Conservation (phyloP, 1,140 invertebrate genomes). For the Leptopilina clavipes region DNA sequence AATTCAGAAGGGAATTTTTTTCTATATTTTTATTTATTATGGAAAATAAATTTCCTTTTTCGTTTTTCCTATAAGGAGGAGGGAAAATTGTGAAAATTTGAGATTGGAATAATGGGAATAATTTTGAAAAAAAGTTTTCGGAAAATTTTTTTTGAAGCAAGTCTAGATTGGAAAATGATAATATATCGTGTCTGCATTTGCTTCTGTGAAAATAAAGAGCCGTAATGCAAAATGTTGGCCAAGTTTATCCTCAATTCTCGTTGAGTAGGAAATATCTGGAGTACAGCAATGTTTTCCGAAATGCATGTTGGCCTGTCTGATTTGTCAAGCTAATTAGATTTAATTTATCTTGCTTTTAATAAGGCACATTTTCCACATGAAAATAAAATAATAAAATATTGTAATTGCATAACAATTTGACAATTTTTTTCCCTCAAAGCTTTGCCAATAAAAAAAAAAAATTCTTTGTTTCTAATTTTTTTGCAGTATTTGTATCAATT, state of each 20-base stretch:
- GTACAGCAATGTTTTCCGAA: slow-evolving; percentile 27
- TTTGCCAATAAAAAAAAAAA: background rate
- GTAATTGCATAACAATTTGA: background rate
- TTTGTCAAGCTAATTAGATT: slow-evolving; percentile 33
- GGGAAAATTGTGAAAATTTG: too few relatives aligned
- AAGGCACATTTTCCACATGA: slow-evolving; percentile 10
- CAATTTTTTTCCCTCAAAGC: background rate
- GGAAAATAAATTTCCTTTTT: background rate
- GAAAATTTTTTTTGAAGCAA: background rate
- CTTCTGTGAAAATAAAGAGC: slow-evolving; percentile 44
- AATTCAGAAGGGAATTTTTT: background rate
- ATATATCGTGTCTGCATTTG: slow-evolving; percentile 48
- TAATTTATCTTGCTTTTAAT: slow-evolving; percentile 19
- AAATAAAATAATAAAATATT: background rate
- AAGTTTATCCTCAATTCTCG: slow-evolving; percentile 28
- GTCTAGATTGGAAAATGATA: slow-evolving; percentile 39
- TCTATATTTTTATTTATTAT: too few relatives aligned
- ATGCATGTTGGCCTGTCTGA: slow-evolving; percentile 24
- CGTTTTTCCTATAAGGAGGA: too few relatives aligned
- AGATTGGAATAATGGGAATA: too few relatives aligned
- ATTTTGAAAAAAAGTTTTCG: too few relatives aligned
- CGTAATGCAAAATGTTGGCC: slow-evolving; percentile 41
- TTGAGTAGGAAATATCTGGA: slow-evolving; percentile 4
- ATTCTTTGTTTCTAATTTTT: background rate
- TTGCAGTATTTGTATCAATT: background rate